A percentile compares a stretch with the other conserved stretches of the same genome.
phyloP scores from a whole-genome alignment of 2,113 vertebrate genomes.

The Drymodes brunneopygia region DNA sequence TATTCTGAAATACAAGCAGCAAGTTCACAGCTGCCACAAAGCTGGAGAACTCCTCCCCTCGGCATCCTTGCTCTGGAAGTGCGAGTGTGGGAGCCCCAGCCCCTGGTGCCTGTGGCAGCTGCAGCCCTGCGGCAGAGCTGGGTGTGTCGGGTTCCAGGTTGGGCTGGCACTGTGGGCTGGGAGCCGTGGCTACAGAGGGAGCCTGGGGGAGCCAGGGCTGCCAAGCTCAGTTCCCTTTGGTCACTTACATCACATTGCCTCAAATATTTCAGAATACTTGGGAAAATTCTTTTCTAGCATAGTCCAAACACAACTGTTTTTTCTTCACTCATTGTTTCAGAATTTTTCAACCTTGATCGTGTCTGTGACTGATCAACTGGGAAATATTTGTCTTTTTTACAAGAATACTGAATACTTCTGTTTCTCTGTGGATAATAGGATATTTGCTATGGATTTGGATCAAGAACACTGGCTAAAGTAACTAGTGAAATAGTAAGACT shows the following conservation, averaged over 20 bases:
- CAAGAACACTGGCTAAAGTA: background rate
- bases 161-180: background rate
- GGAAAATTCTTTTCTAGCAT: slow-evolving; percentile 7
- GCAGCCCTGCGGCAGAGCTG: background rate
- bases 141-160: background rate
- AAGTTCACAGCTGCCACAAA: background rate
- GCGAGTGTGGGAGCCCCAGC: background rate
- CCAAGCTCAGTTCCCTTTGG: background rate
- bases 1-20: background rate
- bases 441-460: slow-evolving; percentile 48
- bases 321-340: slow-evolving; percentile 23
- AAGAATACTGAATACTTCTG: background rate
- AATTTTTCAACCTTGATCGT: slow-evolving; percentile 5
- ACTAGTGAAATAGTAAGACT: background rate
- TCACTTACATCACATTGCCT: background rate
- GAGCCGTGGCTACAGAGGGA: background rate
- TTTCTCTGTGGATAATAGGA: slow-evolving; percentile 22
- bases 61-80: background rate
- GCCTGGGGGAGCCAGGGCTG: background rate
- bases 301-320: background rate
- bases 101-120: rapidly evolving
- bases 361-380: slow-evolving; percentile 2
- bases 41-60: background rate
- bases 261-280: background rate
- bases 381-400: slow-evolving; percentile 29